phyloP scores from a whole-genome alignment of 2,888 invertebrate genomes.

The Lasioglossum leucozonium region DNA sequence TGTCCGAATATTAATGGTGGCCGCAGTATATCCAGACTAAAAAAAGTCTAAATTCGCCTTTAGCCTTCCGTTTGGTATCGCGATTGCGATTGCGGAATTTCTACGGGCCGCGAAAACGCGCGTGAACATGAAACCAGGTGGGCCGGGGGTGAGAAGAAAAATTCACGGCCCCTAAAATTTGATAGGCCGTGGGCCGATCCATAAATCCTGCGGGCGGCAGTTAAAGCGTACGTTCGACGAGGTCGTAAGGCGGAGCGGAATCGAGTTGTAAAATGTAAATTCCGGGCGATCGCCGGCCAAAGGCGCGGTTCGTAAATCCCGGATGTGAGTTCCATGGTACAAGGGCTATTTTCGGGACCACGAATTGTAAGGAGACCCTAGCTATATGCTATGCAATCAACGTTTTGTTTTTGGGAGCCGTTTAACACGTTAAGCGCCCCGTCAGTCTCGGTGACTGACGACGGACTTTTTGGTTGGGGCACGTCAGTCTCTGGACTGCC shows the following conservation, averaged over 20 bases:
- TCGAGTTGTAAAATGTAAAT: conserved; percentile 54
- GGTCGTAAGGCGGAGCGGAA: conserved; percentile 26
- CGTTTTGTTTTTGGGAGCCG: neutral
- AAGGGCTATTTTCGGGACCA: neutral
- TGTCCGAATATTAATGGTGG: neutral
- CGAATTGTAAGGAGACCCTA: neutral
- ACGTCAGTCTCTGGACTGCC: neutral
- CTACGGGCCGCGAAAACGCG: conserved; percentile 15
- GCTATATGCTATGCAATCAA: neutral
- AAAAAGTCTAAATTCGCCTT: neutral
- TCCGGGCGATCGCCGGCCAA: conserved; percentile 11
- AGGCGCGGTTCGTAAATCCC: conserved; percentile 23
- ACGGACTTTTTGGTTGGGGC: neutral
- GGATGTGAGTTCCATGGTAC: neutral
- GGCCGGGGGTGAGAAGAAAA: neutral
- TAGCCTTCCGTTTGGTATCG: neutral
- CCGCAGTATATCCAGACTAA: neutral
- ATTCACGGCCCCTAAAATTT: conserved; percentile 38
- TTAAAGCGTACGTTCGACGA: conserved; percentile 19
- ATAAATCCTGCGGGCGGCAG: conserved; percentile 21
- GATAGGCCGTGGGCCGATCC: conserved; percentile 28
- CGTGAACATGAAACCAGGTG: neutral
- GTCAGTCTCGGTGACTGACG: neutral
- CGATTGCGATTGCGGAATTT: conserved; percentile 10
- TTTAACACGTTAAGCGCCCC: neutral